Conservation (phyloP, 64 coral and sea anemone species). For the Platygyra sinensis region DNA sequence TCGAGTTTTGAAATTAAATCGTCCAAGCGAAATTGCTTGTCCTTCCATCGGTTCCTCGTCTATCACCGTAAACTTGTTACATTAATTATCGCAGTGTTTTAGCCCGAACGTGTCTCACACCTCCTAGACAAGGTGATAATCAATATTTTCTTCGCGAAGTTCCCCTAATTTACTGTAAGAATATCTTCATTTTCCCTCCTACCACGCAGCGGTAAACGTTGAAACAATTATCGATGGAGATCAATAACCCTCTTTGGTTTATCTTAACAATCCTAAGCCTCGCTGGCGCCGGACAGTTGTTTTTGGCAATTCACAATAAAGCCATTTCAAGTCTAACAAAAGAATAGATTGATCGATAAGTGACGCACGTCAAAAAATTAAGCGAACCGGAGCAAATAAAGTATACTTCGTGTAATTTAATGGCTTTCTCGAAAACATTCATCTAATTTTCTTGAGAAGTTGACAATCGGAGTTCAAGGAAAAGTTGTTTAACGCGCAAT, state of each 20-base stretch:
- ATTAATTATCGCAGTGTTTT: constrained; percentile 5
- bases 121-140: background rate
- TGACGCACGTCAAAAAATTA: constrained; percentile 44
- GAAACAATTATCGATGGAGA: background rate
- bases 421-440: background rate
- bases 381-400: constrained; percentile 40
- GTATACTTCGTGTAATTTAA: constrained; percentile 15
- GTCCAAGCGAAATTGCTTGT: background rate
- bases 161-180: background rate
- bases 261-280: background rate
- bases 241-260: background rate
- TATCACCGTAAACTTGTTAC: background rate
- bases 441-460: background rate
- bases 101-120: background rate
- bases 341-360: constrained; percentile 32
- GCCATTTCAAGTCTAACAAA: constrained; percentile 22
- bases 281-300: background rate
- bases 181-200: background rate
- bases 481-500: background rate
- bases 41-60: background rate
- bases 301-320: constrained; percentile 9
- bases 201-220: background rate
- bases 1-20: constrained; percentile 16
- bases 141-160: background rate
- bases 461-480: background rate